Conservation (phyloP, 2,113 vertebrate species). For the Falcunculus frontatus region DNA sequence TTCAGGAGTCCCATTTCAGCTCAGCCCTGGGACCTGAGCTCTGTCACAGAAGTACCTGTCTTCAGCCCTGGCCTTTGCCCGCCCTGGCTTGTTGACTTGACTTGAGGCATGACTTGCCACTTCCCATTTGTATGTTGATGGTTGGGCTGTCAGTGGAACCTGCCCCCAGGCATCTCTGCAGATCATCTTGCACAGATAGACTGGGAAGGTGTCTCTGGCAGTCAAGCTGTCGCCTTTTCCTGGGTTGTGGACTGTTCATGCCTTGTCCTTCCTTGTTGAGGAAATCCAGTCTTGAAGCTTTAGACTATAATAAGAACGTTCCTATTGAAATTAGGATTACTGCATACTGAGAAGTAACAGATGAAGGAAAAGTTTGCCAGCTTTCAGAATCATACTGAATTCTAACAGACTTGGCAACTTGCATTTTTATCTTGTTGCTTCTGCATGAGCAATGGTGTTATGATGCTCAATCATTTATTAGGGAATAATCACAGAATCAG, state of each 20-base stretch:
- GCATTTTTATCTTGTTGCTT: not conserved
- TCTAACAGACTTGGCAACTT: not conserved
- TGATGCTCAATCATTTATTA: not conserved
- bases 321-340: not conserved
- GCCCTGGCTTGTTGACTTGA: not conserved
- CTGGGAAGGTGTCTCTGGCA: not conserved
- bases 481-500: not conserved
- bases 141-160: not conserved
- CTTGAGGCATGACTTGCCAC: not conserved
- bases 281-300: not conserved
- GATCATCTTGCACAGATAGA: not conserved
- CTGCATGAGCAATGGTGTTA: not conserved
- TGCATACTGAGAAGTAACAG: not conserved
- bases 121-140: not conserved
- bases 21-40: not conserved
- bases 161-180: not conserved
- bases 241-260: accelerated
- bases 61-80: not conserved
- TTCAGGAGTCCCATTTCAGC: not conserved
- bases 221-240: not conserved
- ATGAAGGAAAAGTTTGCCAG: not conserved
- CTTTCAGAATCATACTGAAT: not conserved
- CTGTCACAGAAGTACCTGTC: not conserved
- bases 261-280: not conserved
- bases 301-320: not conserved